Percentiles rank a stretch among this genome's conserved stretches.
Conservation (phyloP, 2,113 vertebrate species). For the Dicaeum eximium region DNA sequence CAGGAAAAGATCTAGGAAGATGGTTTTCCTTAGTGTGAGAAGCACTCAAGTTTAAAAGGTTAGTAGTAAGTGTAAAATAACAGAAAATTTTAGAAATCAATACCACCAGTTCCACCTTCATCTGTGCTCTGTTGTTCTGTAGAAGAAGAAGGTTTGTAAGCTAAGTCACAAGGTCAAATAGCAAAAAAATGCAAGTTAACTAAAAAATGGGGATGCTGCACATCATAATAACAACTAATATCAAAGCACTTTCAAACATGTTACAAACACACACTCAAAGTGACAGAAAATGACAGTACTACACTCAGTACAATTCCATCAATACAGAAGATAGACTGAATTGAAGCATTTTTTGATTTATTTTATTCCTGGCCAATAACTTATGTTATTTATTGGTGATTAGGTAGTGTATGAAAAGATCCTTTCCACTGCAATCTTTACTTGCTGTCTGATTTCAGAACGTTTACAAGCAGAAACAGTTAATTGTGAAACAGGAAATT, state of each 20-base stretch:
- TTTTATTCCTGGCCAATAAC: background rate
- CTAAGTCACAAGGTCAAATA: slow-evolving; percentile 73
- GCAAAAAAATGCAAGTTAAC: slow-evolving; percentile 72
- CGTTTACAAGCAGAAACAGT: background rate
- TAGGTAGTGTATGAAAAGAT: background rate
- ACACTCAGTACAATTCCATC: background rate
- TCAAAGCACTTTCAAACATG: background rate
- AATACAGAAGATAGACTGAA: background rate
- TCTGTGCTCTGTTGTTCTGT: slow-evolving; percentile 76
- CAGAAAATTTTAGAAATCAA: slow-evolving; percentile 15
- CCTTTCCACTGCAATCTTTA: background rate
- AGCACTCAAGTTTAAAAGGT: background rate
- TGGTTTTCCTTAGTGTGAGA: background rate
- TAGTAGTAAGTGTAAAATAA: slow-evolving; percentile 33
- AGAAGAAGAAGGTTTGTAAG: slow-evolving; percentile 74
- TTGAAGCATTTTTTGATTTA: background rate
- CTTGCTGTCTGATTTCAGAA: background rate
- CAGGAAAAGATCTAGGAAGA: slow-evolving; percentile 18
- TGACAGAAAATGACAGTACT: background rate
- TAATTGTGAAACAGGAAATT: background rate
- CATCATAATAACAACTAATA: background rate
- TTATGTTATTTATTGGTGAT: background rate
- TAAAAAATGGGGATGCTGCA: background rate
- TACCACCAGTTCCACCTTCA: slow-evolving; percentile 82
- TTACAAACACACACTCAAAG: background rate